These are phyloP conservation scores for Helleia helle DNA, from an alignment of 2,888 invertebrate genomes.

Conservation along the genomic window DNA sequence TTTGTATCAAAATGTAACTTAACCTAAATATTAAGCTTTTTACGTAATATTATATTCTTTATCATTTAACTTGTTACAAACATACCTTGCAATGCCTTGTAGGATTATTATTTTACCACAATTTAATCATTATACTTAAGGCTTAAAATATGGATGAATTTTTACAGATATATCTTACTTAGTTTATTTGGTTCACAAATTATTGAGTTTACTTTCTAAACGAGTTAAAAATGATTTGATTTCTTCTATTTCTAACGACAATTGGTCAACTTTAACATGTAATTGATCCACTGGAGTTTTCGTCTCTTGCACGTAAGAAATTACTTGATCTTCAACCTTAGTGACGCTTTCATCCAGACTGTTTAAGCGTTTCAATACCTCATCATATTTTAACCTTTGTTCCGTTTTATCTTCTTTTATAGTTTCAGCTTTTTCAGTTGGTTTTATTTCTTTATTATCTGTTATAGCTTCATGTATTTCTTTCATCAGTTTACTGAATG, in stretches of 20 bases:
- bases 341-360: constrained; percentile 41
- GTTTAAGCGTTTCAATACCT: constrained; percentile 41
- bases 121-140: too few relatives aligned
- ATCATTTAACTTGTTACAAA: too few relatives aligned
- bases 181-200: too few relatives aligned
- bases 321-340: constrained; percentile 41
- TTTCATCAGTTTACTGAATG: constrained; percentile 41
- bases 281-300: constrained; percentile 38
- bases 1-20: too few relatives aligned
- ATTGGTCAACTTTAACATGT: constrained; percentile 51
- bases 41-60: too few relatives aligned
- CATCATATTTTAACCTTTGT: constrained; percentile 32
- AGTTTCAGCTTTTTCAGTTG: constrained; percentile 19
- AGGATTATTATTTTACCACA: too few relatives aligned
- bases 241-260: constrained; percentile 45
- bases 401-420: constrained; percentile 19
- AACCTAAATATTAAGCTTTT: too few relatives aligned
- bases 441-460: constrained; percentile 27
- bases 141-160: too few relatives aligned
- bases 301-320: constrained; percentile 32
- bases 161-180: too few relatives aligned
- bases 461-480: constrained; percentile 53
- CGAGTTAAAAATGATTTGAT: constrained; percentile 46
- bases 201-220: constrained; percentile 42
- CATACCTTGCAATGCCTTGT: too few relatives aligned